Evolutionary conservation across 2,888 invertebrate genomes (phyloP).

Genomic region (Noctua comes): DNA sequence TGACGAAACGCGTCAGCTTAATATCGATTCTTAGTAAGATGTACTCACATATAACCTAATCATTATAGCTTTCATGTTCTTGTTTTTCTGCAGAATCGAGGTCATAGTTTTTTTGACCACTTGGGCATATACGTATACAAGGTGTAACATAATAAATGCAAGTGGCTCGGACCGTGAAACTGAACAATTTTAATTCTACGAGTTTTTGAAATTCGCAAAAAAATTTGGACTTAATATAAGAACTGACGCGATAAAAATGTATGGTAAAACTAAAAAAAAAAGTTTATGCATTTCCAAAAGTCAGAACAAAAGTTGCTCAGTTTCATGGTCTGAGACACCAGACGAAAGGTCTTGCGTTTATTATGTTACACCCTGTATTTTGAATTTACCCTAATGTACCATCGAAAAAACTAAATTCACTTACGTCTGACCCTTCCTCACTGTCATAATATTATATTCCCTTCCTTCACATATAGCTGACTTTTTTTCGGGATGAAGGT

Average conservation of each 20-base stretch:
- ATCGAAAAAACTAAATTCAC: not conserved
- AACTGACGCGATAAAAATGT: too few relatives aligned
- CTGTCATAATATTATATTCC: not conserved
- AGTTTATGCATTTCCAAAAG: too few relatives aligned
- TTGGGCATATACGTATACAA: not conserved
- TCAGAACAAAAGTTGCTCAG: too few relatives aligned
- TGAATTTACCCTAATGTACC: not conserved
- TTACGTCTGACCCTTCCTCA: not conserved
- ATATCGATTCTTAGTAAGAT: slow-evolving; percentile 3
- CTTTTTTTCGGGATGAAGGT: not conserved
- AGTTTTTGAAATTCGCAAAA: too few relatives aligned
- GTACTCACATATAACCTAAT: not conserved
- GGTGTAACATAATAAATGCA: too few relatives aligned
- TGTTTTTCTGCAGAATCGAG: not conserved
- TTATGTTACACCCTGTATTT: too few relatives aligned
- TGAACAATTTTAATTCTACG: too few relatives aligned
- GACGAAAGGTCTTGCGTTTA: too few relatives aligned
- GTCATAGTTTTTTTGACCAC: not conserved
- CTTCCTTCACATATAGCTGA: not conserved
- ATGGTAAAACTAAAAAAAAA: too few relatives aligned
- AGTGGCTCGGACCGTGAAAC: too few relatives aligned
- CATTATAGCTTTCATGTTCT: not conserved
- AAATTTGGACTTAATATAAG: too few relatives aligned
- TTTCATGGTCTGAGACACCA: too few relatives aligned
- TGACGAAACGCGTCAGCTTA: not conserved